phyloP scores from a whole-genome alignment of 2,113 vertebrate genomes.

The Miniopterus natalensis region DNA sequence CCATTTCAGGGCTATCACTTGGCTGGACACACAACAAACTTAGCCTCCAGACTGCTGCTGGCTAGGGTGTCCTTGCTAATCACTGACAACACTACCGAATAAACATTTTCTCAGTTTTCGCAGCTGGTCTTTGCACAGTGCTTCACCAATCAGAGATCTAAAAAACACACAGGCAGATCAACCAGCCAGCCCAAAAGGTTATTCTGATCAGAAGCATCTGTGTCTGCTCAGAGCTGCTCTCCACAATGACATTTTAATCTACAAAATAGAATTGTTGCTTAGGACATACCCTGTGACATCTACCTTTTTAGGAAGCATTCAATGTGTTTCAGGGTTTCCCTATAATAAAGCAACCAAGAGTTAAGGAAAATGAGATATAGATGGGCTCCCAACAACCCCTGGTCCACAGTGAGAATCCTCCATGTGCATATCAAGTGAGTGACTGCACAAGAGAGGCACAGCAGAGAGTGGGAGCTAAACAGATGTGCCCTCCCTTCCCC shows the following conservation, averaged over 20 bases:
- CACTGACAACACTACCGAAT: neutral
- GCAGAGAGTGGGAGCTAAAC: neutral
- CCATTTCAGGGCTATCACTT: neutral
- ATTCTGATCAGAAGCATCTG: neutral
- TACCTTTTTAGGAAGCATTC: neutral
- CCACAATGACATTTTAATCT: neutral
- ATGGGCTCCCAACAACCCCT: neutral
- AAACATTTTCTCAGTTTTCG: neutral
- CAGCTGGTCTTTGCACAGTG: neutral
- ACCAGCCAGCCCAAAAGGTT: neutral
- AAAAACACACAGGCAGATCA: neutral
- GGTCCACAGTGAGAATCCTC: neutral
- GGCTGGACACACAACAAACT: neutral
- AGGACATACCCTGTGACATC: neutral
- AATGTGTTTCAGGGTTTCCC: neutral
- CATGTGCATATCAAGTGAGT: accelerated
- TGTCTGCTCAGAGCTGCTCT: neutral
- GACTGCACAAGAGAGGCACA: neutral
- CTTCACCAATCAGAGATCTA: neutral
- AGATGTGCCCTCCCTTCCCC: neutral
- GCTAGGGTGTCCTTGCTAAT: neutral
- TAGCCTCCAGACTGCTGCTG: neutral
- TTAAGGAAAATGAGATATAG: no score
- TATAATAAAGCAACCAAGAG: neutral
- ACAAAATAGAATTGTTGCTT: neutral